Percentiles rank a stretch among this genome's conserved stretches.
Evolutionary conservation across 2,888 invertebrate species (phyloP).

Genomic region (Leptinotarsa tumamoca): DNA sequence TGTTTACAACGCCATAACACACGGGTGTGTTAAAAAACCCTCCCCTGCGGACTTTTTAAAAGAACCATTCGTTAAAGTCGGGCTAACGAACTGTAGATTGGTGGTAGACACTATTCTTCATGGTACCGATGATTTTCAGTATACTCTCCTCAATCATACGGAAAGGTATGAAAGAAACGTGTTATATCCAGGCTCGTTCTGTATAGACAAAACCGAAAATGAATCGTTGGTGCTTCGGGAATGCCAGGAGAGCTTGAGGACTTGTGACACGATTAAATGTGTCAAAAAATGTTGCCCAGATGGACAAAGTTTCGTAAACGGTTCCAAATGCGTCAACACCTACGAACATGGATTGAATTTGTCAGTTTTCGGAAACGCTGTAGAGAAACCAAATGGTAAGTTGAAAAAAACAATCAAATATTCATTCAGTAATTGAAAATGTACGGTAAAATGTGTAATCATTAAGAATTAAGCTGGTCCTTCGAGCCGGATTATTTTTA

Average conservation of each 20-base stretch:
- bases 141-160: slow-evolving; percentile 15
- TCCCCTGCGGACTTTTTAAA: slow-evolving; percentile 38
- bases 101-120: slow-evolving; percentile 47
- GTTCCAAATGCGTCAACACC: slow-evolving; percentile 52
- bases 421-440: not conserved
- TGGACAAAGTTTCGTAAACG: slow-evolving; percentile 67
- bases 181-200: slow-evolving; percentile 33
- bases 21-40: slow-evolving; percentile 48
- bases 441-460: too few species aligned
- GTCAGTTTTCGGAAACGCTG: slow-evolving; percentile 38
- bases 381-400: slow-evolving; percentile 53
- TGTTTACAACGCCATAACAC: slow-evolving; percentile 48
- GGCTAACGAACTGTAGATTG: slow-evolving; percentile 53
- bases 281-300: slow-evolving; percentile 71
- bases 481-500: too few species aligned
- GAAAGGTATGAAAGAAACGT: not conserved
- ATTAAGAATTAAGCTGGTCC: too few species aligned
- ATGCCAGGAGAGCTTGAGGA: slow-evolving; percentile 50
- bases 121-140: slow-evolving; percentile 6
- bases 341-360: slow-evolving; percentile 56
- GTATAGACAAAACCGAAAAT: slow-evolving; percentile 50
- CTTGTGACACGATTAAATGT: slow-evolving; percentile 59
- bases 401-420: too few species aligned
- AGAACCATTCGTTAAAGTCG: slow-evolving; percentile 51
- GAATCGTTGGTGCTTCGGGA: slow-evolving; percentile 49